Percentiles rank a stretch among this genome's conserved stretches.
phyloP scores from a whole-genome alignment of 2,113 vertebrate genomes.

The Empidonax traillii region DNA sequence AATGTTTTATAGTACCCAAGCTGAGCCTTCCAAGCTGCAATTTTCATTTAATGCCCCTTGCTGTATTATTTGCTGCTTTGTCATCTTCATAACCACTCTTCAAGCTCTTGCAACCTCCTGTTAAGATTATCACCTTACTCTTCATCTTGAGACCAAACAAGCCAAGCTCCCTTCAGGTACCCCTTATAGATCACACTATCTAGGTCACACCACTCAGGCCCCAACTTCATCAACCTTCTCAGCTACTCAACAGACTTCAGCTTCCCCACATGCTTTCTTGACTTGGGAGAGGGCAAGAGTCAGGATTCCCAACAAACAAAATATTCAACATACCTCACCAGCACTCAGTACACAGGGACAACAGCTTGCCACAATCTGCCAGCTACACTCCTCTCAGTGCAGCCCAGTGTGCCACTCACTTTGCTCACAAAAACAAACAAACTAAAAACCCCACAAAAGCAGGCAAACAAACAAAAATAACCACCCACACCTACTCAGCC shows the following conservation, averaged over 20 bases:
- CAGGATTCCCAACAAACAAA: background rate
- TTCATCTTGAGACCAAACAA: background rate
- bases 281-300: background rate
- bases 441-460: background rate
- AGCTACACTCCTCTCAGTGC: background rate
- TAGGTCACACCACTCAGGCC: background rate
- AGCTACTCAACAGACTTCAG: background rate
- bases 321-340: background rate
- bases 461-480: background rate
- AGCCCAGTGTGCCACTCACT: background rate
- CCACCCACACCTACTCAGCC: background rate
- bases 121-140: background rate
- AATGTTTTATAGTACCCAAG: background rate
- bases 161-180: background rate
- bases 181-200: background rate
- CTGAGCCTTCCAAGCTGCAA: background rate
- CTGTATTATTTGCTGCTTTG: background rate
- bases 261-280: background rate
- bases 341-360: background rate
- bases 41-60: background rate
- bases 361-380: background rate
- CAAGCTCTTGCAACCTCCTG: background rate
- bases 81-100: background rate
- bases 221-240: background rate
- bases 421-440: background rate